These are phyloP conservation scores for Medauroidea extradentata DNA, from an alignment of 1,140 invertebrate species.

Conservation along the genomic window DNA sequence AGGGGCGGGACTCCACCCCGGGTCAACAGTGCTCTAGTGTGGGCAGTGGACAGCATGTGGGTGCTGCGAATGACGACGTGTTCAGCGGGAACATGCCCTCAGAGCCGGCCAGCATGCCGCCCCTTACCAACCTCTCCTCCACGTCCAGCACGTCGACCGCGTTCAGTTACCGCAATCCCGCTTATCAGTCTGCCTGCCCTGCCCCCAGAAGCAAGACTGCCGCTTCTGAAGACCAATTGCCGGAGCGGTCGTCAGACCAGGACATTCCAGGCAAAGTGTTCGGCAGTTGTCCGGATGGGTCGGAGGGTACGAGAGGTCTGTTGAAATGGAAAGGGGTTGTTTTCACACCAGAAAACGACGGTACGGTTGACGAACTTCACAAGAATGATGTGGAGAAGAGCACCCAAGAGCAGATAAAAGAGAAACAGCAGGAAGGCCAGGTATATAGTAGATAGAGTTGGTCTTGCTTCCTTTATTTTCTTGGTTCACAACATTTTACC, in stretches of 20 bases:
- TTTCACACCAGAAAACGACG: constrained; percentile 58
- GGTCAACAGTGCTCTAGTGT: no score
- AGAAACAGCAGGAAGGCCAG: constrained; percentile 25
- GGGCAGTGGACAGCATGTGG: no score
- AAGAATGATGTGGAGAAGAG: constrained; percentile 34
- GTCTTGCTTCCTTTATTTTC: background rate
- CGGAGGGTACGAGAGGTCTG: constrained; percentile 43
- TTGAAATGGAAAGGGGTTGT: constrained; percentile 75
- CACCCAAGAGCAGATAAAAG: constrained; percentile 38
- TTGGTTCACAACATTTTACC: background rate
- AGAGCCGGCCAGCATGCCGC: constrained; percentile 54
- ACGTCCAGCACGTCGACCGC: constrained; percentile 41
- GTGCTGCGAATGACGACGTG: no score
- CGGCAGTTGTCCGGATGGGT: background rate
- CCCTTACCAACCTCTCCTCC: constrained; percentile 39
- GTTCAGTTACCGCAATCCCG: constrained; percentile 67
- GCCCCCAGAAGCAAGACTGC: constrained; percentile 20
- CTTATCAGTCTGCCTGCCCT: constrained; percentile 61
- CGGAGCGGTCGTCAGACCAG: constrained; percentile 29
- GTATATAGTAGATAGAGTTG: background rate
- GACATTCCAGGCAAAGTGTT: constrained; percentile 26
- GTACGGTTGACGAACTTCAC: constrained; percentile 32
- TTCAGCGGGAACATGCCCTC: constrained; percentile 38
- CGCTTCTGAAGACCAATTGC: constrained; percentile 18
- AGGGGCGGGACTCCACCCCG: no score